Evolutionary conservation across 2,888 invertebrate genomes (phyloP).

Genomic region (Lymantria dispar): DNA sequence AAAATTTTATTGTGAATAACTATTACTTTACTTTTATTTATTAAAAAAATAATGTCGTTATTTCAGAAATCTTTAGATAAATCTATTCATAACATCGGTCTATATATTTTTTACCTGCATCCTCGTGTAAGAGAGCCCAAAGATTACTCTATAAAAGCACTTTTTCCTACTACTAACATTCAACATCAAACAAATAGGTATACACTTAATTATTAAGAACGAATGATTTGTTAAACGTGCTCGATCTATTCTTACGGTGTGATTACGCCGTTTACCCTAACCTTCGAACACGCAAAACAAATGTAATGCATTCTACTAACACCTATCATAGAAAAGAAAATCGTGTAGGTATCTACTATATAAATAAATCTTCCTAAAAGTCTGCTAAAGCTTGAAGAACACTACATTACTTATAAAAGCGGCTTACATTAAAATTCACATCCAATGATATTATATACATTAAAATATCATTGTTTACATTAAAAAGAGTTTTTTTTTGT

Average conservation of each 20-base stretch:
- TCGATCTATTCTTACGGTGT: not conserved
- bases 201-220: conserved; percentile 22
- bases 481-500: conserved; percentile 18
- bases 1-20: conserved; percentile 29
- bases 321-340: conserved; percentile 48
- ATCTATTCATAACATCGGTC: too few relatives aligned
- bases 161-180: conserved; percentile 73
- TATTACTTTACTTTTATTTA: conserved; percentile 22
- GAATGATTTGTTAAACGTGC: conserved; percentile 8
- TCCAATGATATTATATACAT: too few relatives aligned
- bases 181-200: conserved; percentile 73
- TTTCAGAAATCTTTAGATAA: conserved; percentile 2
- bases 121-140: conserved; percentile 36
- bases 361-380: conserved; percentile 57
- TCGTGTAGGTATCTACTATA: conserved; percentile 32
- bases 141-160: conserved; percentile 72
- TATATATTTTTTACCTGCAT: conserved; percentile 33
- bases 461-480: conserved; percentile 15
- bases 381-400: conserved; percentile 66
- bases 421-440: conserved; percentile 38
- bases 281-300: conserved; percentile 9
- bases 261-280: not conserved
- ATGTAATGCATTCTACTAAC: conserved; percentile 29
- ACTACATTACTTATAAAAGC: conserved; percentile 58
- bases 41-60: conserved; percentile 15